Evolutionary conservation across 2,888 invertebrate species (phyloP), one percentile per base, ranked within the genome.

Genomic region (Acanthoscelides obtectus): DNA sequence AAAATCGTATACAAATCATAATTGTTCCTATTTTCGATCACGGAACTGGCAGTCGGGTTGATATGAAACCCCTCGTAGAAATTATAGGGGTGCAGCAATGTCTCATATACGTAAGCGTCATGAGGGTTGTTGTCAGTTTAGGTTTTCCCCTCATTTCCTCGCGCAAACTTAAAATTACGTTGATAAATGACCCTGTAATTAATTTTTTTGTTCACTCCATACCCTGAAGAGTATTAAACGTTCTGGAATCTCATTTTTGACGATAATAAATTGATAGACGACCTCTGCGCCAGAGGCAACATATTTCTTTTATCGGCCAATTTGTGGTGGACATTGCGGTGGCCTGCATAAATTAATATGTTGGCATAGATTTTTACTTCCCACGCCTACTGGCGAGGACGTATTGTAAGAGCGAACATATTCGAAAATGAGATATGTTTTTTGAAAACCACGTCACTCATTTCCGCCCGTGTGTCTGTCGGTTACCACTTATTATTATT

Each of bases 161-260:
- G 73, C 77, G 76, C 78, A 78, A 78, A 77, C 77, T 77, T 79
- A 77, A 79, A 78, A 80, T 79, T 80, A 78, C 77, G 72, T 76
- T 78, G 78, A 80, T 80, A 77, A 78, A 79, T 78, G 76, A 75
- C 76, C 76, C 77, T 79, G 76, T 78, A 78, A 80, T 78, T 80
- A 76, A 73, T 75, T 73, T 75, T 77, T 79, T 78, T 45, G 45
- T 45, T 45, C 45, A 45, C 45, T 45, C 45, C 45, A 45, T 45
- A 45, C 45, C 45, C 45, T 45, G 45, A 45, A 45, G 45, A 45
- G 45, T 45, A 45, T 45, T 45, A 45, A 45, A 45, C 45, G 45
- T 45, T 45, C 45, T 12, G 45, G 45, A 45, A 45, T 45, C 45
- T 45, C 45, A 45, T 45, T 45, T 45, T 45, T 45, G 45, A 45